Evolutionary conservation across 2,888 invertebrate species (phyloP), one percentile per base, ranked within the genome.

Genomic region (Drosophila mayaguana): DNA sequence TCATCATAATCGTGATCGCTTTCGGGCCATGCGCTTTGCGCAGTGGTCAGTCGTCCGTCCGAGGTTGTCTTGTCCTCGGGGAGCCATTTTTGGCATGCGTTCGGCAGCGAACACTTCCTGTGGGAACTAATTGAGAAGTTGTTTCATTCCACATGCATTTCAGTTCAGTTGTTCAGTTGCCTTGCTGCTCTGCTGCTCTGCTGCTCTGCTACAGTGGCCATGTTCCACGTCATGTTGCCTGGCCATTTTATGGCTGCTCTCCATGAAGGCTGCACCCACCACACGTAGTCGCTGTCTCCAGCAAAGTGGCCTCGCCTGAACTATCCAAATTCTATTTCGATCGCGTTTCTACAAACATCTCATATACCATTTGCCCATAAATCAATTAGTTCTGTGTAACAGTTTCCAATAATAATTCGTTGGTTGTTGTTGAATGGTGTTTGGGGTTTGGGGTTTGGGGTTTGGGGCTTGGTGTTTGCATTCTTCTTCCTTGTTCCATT

Each of bases 1-100:
- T 85, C 84, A 80, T 84, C 88, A 84, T 84, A 84, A 84, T 84
- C 84, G 88, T 84, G 84, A 88, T 84, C 83, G 79, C 75, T 84
- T 72, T 81, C 70, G 78, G 78, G 71, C 53, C 69, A 61, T 66
- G 43, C 63, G 62, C 56, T 32, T 32, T 48, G 48, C 48, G 71
- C 56, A 67, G 62, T 71, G 76, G 71, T 71, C 76, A 62, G 63
- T 74, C 68, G 69, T 70, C 65, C 40, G 67, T 67, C 72, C 77
- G 67, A 66, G 69, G 80, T 72, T 85, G 85, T 80, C 75, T 70
- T 78, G 86, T 88, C 88, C 83, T 83, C 72, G 77, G 86, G 75
- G 84, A 85, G 59, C 84, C 84, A 84, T 84, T 84, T 84, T 85
- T 81, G 84, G 84, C 86, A 85, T 84, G 86, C 84, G 84, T 85